phyloP scores from a whole-genome alignment of 1,140 invertebrate genomes.

The Bombyx mori region DNA sequence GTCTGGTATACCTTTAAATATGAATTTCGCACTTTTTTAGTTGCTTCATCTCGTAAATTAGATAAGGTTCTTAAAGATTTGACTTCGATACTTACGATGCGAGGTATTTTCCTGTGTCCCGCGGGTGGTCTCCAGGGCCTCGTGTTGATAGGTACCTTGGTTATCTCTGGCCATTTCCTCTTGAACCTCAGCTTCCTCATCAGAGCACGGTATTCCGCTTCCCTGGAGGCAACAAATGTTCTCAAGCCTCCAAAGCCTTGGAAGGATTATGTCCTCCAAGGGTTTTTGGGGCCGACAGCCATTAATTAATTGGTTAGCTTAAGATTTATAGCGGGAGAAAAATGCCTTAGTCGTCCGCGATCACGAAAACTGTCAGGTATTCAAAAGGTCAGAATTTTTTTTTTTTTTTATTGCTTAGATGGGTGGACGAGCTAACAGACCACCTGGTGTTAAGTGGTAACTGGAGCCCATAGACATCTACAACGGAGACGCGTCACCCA shows the following conservation, averaged over 20 bases:
- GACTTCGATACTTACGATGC: slow-evolving; percentile 24
- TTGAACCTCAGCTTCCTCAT: slow-evolving; percentile 38
- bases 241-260: background rate
- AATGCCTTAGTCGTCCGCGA: too few species aligned
- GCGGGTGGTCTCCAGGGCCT: slow-evolving; percentile 39
- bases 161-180: slow-evolving; percentile 42
- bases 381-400: background rate
- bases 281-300: background rate
- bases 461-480: too few species aligned
- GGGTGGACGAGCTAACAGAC: too few species aligned
- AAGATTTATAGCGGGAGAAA: too few species aligned
- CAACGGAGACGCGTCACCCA: too few species aligned
- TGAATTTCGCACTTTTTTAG: too few species aligned
- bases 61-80: background rate
- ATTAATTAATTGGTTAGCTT: too few species aligned
- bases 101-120: slow-evolving; percentile 31
- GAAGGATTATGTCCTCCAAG: background rate
- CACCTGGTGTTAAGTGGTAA: too few species aligned
- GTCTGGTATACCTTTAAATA: too few species aligned
- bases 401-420: too few species aligned
- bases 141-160: slow-evolving; percentile 32
- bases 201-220: slow-evolving; percentile 34
- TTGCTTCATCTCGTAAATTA: too few species aligned
- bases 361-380: background rate
- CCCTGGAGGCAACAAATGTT: slow-evolving; percentile 17